Base-by-base conservation (phyloP, 2,113 vertebrate species). In the Corapipo altera region DNA sequence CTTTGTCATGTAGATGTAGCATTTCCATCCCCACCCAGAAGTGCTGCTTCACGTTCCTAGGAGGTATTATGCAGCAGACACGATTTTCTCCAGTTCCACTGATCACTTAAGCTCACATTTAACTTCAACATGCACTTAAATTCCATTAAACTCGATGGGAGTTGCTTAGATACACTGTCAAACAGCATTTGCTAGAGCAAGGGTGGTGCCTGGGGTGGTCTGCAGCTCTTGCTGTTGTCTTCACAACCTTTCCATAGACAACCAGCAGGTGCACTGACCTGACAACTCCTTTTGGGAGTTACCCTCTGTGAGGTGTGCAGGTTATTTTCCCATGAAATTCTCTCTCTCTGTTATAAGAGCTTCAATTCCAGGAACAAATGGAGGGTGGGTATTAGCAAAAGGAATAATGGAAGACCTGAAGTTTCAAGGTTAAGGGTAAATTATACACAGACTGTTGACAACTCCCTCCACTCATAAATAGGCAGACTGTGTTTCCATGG, bases 401-500 rank as follows among this genome's bases (percentile, higher is more conserved):
- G 27, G 48, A 88, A n/a, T 52, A 19, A 49, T 30, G 11, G 7
- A 85, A 89, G 54, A 82, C 28, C 5, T 73, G 35, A 86, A 51
- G 28, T 11, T 75, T 74, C 81, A 61, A 35, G 46, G 18, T 72
- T 62, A 75, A 75, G 71, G 33, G 73, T 88, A 75, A 79, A 67
- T 69, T 59, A n/a, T 12, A 79, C 22, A 61, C 22, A 26, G 65
- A 44, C 57, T 30, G 44, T 49, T 85, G 62, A 88, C 17, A 59
- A 32, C 35, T 64, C 26, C 8, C 43, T 75, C n/a, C 5, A 21
- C 39, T 91, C 57, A 62, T 16, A 78, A 55, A n/a, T 8, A 41
- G 62, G 44, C 30, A 89, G 86, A 85, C 33, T 18, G 30, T 35
- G 79, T 81, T 95, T 71, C 61, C 69, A 82, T 4, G 92, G 81